Base-by-base conservation (phyloP, 2,888 invertebrate genomes). In the Pseudoips prasinana region DNA sequence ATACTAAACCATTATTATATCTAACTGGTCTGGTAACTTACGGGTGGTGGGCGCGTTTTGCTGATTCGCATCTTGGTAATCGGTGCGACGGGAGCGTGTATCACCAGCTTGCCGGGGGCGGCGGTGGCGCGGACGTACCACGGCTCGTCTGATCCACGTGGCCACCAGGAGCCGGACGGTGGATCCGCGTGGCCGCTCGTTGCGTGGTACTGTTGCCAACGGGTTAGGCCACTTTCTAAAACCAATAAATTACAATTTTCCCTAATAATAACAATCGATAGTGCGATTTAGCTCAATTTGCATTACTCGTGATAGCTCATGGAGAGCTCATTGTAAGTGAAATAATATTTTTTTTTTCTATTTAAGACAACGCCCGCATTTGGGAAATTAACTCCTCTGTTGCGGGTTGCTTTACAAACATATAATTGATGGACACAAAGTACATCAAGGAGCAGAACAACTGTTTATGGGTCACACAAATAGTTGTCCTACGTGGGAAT, bases 191-290 rank as follows among this genome's bases (percentile, higher is more conserved):
- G 73, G 7, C 72, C 52, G 33, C 73, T 74, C 1, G 75, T 75
- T 20, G 78, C 77, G 56, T 75, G 75, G 64, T 81, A 83, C 55
- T 73, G 64, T 41, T 82, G 81, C 86, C 87, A 87, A 0, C 87
- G 77, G 3, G 78, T 80, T 10, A 88, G 50, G 0, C 87, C 87
- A 43, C 79, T 85, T 44, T 87, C 87, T 87, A 43, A n/a, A n/a
- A n/a, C n/a, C n/a, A n/a, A n/a, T n/a, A n/a, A n/a, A n/a, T n/a
- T n/a, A n/a, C n/a, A n/a, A n/a, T 0, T 7, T 10, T 6, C 3
- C 9, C 1, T 6, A 7, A 20, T 10, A 10, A 1, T 19, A 2
- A 22, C n/a, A 7, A 22, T 22, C 6, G n/a, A 5, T 22, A 7
- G 4, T 3, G 22, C 3, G 6, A 22, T 22, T 7, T 2, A 22